phyloP scores from a whole-genome alignment of 2,888 invertebrate genomes.

The Epinotia brunnichana region DNA sequence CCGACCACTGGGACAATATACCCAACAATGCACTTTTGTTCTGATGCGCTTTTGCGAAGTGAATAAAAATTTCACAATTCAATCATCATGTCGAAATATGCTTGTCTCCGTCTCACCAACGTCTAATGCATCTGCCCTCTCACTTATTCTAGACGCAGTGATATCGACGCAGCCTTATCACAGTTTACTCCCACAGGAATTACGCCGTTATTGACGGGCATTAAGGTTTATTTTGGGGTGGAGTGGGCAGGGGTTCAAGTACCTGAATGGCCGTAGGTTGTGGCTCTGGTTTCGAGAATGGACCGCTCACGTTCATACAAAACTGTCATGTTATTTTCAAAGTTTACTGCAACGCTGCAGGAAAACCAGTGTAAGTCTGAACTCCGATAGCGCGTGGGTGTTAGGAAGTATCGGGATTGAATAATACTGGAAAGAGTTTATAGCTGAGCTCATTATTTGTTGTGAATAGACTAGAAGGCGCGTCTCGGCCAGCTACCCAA shows the following conservation, averaged over 20 bases:
- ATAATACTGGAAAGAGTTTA: neutral
- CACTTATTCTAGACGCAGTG: conserved; percentile 80
- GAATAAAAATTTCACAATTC: conserved; percentile 79
- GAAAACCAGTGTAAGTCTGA: neutral
- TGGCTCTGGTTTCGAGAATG: conserved; percentile 67
- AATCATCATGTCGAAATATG: conserved; percentile 73
- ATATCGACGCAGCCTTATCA: conserved; percentile 83
- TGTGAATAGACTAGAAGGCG: conserved; percentile 9
- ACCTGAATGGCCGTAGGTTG: conserved; percentile 79
- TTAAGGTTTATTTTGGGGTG: conserved; percentile 65
- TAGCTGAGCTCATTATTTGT: neutral
- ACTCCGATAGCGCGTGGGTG: neutral
- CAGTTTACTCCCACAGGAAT: conserved; percentile 54
- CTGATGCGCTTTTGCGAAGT: conserved; percentile 74
- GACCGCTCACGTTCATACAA: conserved; percentile 66
- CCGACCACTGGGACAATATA: conserved; percentile 18
- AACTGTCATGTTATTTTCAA: neutral
- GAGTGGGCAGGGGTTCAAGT: conserved; percentile 64
- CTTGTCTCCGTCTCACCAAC: conserved; percentile 57
- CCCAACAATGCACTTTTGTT: conserved; percentile 59
- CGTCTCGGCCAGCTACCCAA: conserved; percentile 11
- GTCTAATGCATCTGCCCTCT: conserved; percentile 52
- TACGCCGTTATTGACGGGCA: conserved; percentile 54
- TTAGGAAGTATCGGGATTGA: neutral
- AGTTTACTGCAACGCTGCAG: neutral